Percentiles rank a stretch among this genome's conserved stretches.
These are phyloP conservation scores for Diadegma fenestrale DNA, from an alignment of 2,888 invertebrate genomes.

Conservation along the genomic window DNA sequence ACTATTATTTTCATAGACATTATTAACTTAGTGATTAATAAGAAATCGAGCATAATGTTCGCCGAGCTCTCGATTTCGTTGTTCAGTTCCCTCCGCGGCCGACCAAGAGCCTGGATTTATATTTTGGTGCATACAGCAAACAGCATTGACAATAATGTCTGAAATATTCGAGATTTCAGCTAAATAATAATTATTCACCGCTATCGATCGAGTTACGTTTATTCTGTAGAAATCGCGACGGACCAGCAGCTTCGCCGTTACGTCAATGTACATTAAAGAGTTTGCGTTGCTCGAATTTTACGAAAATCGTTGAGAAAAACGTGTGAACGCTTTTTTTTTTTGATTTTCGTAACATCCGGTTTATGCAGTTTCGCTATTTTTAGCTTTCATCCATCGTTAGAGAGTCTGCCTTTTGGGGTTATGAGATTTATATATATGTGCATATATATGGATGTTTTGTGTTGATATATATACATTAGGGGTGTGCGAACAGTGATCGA, in stretches of 20 bases:
- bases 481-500: too few relatives aligned
- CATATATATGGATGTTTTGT: conserved; percentile 19
- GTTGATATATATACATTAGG: conserved; percentile 9
- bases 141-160: conserved; percentile 63
- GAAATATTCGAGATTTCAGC: not conserved
- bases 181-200: not conserved
- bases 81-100: conserved; percentile 22
- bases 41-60: conserved; percentile 33
- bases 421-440: conserved; percentile 39
- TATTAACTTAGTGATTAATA: not conserved
- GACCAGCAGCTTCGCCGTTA: conserved; percentile 76
- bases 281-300: not conserved
- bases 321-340: too few relatives aligned
- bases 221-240: conserved; percentile 78
- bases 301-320: too few relatives aligned
- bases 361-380: conserved; percentile 77
- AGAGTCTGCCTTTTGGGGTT: conserved; percentile 59
- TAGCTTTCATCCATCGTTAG: conserved; percentile 78
- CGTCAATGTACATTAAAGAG: conserved; percentile 68
- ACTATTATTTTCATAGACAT: not conserved
- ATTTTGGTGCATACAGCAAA: conserved; percentile 50
- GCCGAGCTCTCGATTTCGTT: conserved; percentile 48
- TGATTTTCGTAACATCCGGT: conserved; percentile 78
- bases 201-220: conserved; percentile 59
- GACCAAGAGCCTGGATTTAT: conserved; percentile 28